Evolutionary conservation across 2,113 vertebrate species (phyloP).

Genomic region (Falco punctatus): DNA sequence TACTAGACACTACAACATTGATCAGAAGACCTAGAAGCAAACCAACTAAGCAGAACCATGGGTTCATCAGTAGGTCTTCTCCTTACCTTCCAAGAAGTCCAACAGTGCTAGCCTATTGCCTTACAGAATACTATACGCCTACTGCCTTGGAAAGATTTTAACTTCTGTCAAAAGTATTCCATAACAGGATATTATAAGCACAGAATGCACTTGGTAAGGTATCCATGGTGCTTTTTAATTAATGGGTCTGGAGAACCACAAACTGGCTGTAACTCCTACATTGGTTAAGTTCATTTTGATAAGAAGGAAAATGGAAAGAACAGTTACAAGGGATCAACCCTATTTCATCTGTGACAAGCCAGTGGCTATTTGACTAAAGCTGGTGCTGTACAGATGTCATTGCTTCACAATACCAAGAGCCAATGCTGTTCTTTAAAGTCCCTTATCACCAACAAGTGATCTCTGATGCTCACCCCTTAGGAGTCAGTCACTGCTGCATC

Average conservation of each 20-base stretch:
- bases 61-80: background rate
- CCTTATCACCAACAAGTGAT: background rate
- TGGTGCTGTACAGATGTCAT: background rate
- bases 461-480: background rate
- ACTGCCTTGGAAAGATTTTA: background rate
- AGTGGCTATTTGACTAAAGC: background rate
- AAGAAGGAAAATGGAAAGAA: background rate
- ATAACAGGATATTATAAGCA: background rate
- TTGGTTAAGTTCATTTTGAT: background rate
- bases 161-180: background rate
- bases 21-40: background rate
- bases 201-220: background rate
- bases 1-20: background rate
- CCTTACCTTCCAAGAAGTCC: rapidly evolving
- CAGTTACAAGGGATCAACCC: background rate
- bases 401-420: background rate
- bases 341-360: background rate
- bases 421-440: background rate
- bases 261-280: background rate
- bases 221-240: background rate
- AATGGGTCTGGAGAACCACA: background rate
- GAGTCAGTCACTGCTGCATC: background rate
- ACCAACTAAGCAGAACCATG: background rate
- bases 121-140: background rate
- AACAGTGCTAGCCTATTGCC: background rate